A percentile compares a stretch with the other conserved stretches of the same genome.
These are phyloP conservation scores for Scortum barcoo DNA, from an alignment of 2,113 vertebrate genomes.

Conservation along the genomic window DNA sequence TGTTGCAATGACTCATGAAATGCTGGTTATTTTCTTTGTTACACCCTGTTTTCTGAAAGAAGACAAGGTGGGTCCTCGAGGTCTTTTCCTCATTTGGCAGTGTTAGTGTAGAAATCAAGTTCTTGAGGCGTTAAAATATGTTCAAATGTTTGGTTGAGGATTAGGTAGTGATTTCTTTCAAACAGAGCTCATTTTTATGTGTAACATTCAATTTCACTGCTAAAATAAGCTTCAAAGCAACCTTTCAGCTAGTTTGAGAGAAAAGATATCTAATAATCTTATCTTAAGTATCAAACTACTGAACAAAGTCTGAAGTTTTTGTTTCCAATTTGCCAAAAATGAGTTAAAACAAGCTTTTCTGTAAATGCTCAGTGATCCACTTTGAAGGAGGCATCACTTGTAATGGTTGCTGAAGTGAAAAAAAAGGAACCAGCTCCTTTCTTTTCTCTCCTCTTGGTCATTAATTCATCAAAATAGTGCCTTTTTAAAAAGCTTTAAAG, in stretches of 20 bases:
- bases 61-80: background rate
- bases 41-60: slow-evolving; percentile 25
- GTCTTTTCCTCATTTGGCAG: background rate
- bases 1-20: slow-evolving; percentile 54
- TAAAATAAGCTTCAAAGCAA: background rate
- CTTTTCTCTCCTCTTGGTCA: background rate
- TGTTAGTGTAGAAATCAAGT: background rate
- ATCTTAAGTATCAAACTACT: background rate
- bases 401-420: background rate
- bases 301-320: background rate
- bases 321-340: background rate
- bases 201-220: background rate
- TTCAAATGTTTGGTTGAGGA: background rate
- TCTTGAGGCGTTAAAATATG: background rate
- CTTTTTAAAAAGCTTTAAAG: slow-evolving; percentile 39
- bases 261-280: background rate
- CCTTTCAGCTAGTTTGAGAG: background rate
- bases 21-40: slow-evolving; percentile 34
- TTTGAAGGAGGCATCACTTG: background rate
- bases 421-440: background rate
- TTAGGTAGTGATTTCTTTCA: background rate
- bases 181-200: background rate
- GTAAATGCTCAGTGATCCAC: background rate
- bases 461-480: background rate
- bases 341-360: background rate